phyloP scores from a whole-genome alignment of 2,113 vertebrate species.

The Aspiorhynchus laticeps region DNA sequence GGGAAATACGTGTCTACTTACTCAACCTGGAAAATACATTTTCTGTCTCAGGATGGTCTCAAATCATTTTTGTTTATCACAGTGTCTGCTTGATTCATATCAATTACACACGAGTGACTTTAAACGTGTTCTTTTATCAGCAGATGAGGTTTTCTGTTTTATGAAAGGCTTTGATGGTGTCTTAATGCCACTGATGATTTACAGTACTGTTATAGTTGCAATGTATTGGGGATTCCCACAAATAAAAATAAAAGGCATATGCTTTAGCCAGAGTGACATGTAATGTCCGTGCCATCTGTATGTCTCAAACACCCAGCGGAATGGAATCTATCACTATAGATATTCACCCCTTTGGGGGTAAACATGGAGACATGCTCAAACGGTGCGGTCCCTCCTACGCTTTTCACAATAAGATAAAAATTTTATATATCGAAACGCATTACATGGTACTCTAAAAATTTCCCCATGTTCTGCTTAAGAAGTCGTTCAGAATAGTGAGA shows the following conservation, averaged over 20 bases:
- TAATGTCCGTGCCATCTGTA: not conserved
- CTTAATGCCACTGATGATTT: constrained; percentile 47
- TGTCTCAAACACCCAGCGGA: constrained; percentile 30
- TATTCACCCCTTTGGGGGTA: constrained; percentile 10
- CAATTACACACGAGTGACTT: not conserved
- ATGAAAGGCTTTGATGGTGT: not conserved
- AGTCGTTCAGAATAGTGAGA: constrained; percentile 28
- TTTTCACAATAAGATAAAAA: constrained; percentile 28
- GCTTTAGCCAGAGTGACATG: constrained; percentile 13
- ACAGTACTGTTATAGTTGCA: constrained; percentile 31
- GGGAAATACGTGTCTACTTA: constrained; percentile 50
- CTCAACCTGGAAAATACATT: not conserved
- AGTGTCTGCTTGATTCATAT: not conserved
- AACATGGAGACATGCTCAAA: constrained; percentile 18
- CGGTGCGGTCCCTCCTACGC: constrained; percentile 28
- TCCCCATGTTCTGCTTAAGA: constrained; percentile 36
- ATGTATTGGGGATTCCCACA: constrained; percentile 49
- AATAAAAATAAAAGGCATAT: constrained; percentile 10
- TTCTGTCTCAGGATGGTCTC: not conserved
- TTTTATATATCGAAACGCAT: constrained; percentile 29
- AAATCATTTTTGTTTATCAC: not conserved
- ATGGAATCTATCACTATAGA: constrained; percentile 32
- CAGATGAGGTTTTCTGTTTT: not conserved
- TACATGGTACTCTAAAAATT: constrained; percentile 31
- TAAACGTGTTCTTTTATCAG: not conserved